Base-by-base conservation (phyloP, 92 coral and sea anemone genomes). In the Virgularia gustaviana region DNA sequence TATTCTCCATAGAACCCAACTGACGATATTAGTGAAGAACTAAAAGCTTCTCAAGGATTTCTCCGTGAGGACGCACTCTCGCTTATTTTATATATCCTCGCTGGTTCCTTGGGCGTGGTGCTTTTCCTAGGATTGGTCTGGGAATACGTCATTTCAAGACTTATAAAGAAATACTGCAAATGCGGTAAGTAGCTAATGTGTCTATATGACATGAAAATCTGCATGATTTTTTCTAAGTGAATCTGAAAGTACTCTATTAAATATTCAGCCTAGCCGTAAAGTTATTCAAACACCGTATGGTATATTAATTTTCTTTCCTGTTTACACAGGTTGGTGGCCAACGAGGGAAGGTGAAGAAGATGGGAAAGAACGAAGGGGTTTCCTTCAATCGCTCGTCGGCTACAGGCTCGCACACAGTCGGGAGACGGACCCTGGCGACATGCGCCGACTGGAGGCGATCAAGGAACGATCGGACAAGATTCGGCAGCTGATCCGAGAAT, bases 21-120 rank as follows among this genome's bases (percentile, higher is more conserved):
- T 4, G 99, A 94, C 67, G 99, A 87, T 23, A 88, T 89, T 22
- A 94, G 99, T 44, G 96, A 94, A 59, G 99, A 94, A 49, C 85
- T 94, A 49, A 94, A 84, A 29, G 99, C 99, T 2, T 94, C 99
- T 1, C 94, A 90, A 49, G 90, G 85, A 32, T 71, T 94, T 71
- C 84, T 94, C 75, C 72, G 79, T 13, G 99, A 89, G 73, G 45
- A 59, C 6, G 71, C 82, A 23, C 89, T 94, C 65, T 38, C 49
- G 51, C 56, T 71, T 23, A 86, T 89, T 36, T 78, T 94, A 2
- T 83, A 84, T 62, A 79, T 80, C 41, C 78, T 94, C 47, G 42
- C 84, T 15, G 90, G 99, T 32, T 85, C 66, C 20, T 60, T 94
- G 23, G 99, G 81, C 10, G 85, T 79, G 38, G 87, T 94, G 31